These are phyloP conservation scores for Lasioglossum morio DNA, from an alignment of 2,888 invertebrate species.

Conservation along the genomic window DNA sequence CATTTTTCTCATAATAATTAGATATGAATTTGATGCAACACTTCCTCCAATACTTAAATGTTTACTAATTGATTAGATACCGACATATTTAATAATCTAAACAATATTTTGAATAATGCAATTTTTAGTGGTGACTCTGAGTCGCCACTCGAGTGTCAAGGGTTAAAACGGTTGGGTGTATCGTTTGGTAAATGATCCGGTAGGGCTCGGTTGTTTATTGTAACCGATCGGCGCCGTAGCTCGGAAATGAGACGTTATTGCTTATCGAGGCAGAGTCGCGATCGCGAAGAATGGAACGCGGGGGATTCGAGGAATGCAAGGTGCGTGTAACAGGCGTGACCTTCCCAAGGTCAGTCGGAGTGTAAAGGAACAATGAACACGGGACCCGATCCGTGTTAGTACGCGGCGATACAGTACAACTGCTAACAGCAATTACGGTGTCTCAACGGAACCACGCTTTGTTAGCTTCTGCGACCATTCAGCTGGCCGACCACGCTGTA, in stretches of 20 bases:
- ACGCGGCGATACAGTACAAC: constrained; percentile 44
- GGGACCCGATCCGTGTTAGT: constrained; percentile 63
- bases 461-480: constrained; percentile 11
- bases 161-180: too few relatives aligned
- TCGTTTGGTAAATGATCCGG: background rate
- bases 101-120: too few relatives aligned
- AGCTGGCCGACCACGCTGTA: background rate
- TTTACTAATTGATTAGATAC: too few relatives aligned
- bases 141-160: too few relatives aligned
- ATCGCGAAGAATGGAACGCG: constrained; percentile 58
- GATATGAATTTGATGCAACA: too few relatives aligned
- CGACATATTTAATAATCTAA: too few relatives aligned
- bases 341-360: constrained; percentile 80
- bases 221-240: background rate
- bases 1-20: too few relatives aligned
- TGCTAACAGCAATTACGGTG: constrained; percentile 45
- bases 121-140: too few relatives aligned
- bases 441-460: constrained; percentile 17
- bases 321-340: constrained; percentile 77
- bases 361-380: constrained; percentile 77
- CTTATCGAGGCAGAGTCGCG: constrained; percentile 42
- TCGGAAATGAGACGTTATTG: constrained; percentile 39
- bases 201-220: background rate
- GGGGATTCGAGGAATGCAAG: constrained; percentile 64
- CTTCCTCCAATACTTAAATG: too few relatives aligned